phyloP scores from a whole-genome alignment of 2,113 vertebrate genomes.

The Anser brachyrhynchus region DNA sequence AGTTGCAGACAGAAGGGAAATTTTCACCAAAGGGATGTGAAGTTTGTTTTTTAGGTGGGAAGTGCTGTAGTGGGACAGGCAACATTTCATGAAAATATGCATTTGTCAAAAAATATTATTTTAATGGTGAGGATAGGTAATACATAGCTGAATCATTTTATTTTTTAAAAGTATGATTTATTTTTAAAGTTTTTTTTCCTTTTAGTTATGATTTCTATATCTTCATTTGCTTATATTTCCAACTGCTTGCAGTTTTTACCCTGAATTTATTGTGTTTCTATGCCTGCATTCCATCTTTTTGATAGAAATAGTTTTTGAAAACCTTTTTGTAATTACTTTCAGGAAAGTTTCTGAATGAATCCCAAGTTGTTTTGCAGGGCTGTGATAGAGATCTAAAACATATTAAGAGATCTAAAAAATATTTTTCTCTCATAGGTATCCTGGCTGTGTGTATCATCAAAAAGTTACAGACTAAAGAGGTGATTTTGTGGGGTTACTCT shows the following conservation, averaged over 20 bases:
- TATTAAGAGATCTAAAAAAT: not conserved
- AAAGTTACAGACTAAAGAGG: not conserved
- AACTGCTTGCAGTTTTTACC: not conserved
- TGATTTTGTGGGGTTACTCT: not conserved
- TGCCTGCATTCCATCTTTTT: not conserved
- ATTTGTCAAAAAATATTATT: not conserved
- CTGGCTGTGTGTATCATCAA: not conserved
- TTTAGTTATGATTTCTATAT: not conserved
- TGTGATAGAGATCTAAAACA: not conserved
- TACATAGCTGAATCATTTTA: not conserved
- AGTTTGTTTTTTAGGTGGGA: not conserved
- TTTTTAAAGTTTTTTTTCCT: not conserved
- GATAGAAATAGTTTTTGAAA: not conserved
- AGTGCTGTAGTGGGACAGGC: not conserved
- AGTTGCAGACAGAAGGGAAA: not conserved
- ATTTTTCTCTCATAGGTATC: not conserved
- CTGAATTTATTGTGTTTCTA: not conserved
- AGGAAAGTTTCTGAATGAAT: not conserved
- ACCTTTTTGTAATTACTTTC: not conserved
- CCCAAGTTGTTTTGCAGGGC: not conserved
- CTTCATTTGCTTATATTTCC: not conserved
- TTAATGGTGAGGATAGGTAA: not conserved
- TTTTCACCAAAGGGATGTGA: not conserved
- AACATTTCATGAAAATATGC: not conserved
- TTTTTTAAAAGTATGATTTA: not conserved